Percentiles rank a stretch among this genome's conserved stretches.
phyloP scores from a whole-genome alignment of 2,113 vertebrate species.

The Datnioides undecimradiatus region DNA sequence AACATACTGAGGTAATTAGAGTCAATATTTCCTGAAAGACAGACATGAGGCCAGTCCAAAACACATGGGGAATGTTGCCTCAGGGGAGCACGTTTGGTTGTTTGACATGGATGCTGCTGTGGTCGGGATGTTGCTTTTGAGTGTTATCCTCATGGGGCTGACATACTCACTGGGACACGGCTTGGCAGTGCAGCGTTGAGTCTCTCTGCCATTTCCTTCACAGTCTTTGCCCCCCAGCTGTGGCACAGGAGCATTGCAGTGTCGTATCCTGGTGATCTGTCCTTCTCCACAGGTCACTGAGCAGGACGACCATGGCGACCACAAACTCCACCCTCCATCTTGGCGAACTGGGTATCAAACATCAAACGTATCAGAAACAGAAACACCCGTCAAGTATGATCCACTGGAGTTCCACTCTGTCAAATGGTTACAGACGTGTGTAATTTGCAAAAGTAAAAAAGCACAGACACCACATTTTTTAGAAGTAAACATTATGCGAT shows the following conservation, averaged over 20 bases:
- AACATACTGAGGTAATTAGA: slow-evolving; percentile 63
- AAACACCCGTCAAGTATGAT: slow-evolving; percentile 41
- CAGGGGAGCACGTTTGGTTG: slow-evolving; percentile 33
- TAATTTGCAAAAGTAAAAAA: slow-evolving; percentile 39
- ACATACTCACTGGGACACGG: slow-evolving; percentile 90
- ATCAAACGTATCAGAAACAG: slow-evolving; percentile 27
- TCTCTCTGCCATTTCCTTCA: slow-evolving; percentile 92
- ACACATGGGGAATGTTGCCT: slow-evolving; percentile 65
- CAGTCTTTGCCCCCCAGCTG: slow-evolving; percentile 95
- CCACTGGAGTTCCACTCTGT: slow-evolving; percentile 35
- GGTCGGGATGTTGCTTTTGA: slow-evolving; percentile 38
- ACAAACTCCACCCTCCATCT: slow-evolving; percentile 96
- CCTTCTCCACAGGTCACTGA: slow-evolving; percentile 93
- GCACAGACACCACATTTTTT: slow-evolving; percentile 38
- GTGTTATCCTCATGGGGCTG: background rate
- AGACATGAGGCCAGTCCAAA: slow-evolving; percentile 57
- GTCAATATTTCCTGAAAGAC: slow-evolving; percentile 63
- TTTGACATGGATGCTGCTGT: slow-evolving; percentile 25
- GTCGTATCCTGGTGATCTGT: slow-evolving; percentile 94
- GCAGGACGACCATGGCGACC: slow-evolving; percentile 98
- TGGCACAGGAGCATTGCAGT: slow-evolving; percentile 96
- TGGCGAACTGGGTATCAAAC: slow-evolving; percentile 88
- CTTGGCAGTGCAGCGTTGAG: slow-evolving; percentile 88
- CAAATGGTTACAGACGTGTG: slow-evolving; percentile 45
- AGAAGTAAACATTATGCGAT: slow-evolving; percentile 60